These are phyloP conservation scores for Phaonia tiefii DNA, from an alignment of 2,888 invertebrate species.

Conservation along the genomic window DNA sequence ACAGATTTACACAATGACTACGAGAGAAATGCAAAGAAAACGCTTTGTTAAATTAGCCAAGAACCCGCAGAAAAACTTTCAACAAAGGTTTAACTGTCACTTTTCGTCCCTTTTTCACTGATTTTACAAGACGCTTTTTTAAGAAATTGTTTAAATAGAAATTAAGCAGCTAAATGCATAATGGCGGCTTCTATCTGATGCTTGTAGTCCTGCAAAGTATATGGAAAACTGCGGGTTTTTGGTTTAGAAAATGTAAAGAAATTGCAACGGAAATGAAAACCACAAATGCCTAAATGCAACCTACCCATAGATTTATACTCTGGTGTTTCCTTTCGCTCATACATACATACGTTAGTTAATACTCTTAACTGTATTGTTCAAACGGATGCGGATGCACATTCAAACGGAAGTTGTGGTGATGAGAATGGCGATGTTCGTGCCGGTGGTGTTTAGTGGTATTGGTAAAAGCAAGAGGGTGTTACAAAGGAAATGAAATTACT, in stretches of 20 bases:
- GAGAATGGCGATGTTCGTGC: not conserved
- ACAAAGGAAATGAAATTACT: too few relatives aligned
- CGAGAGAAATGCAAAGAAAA: too few relatives aligned
- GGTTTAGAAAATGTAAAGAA: slow-evolving; percentile 15
- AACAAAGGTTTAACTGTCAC: slow-evolving; percentile 31
- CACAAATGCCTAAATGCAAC: slow-evolving; percentile 32
- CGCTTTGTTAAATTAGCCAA: slow-evolving; percentile 33
- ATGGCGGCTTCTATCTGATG: not conserved
- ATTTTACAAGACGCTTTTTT: not conserved
- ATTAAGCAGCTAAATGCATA: not conserved
- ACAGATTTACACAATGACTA: too few relatives aligned
- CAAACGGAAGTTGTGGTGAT: not conserved
- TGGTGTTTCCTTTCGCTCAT: too few relatives aligned
- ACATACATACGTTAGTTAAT: not conserved
- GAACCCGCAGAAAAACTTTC: slow-evolving; percentile 13
- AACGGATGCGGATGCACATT: not conserved
- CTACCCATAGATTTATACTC: not conserved
- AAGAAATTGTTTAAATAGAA: not conserved
- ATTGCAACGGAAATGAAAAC: slow-evolving; percentile 54
- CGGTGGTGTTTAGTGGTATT: not conserved
- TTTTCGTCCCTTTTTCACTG: not conserved
- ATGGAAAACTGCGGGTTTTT: slow-evolving; percentile 27
- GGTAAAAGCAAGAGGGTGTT: not conserved
- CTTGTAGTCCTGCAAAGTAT: not conserved
- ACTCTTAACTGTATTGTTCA: slow-evolving; percentile 3